Evolutionary conservation across 2,888 invertebrate species (phyloP), one percentile per base, ranked within the genome.

Genomic region (Nymphalis urticae): DNA sequence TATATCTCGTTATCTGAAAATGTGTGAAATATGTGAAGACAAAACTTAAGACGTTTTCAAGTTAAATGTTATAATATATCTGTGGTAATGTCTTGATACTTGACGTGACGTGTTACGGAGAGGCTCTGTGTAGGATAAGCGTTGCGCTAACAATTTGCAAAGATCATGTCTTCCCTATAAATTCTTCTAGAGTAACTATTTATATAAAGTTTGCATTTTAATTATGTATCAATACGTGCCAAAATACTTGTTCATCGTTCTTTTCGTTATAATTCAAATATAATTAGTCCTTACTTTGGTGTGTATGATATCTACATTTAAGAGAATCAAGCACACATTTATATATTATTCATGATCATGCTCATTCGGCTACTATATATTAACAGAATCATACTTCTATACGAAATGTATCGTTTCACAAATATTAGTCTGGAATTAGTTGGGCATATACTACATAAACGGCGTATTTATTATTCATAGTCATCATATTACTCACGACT

Each of bases 131-230:
- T 63, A 65, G 66, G 54, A 66, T 69, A 67, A 71, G 72, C 42
- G 56, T 69, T 70, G 64, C 79, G 81, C 79, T 80, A 82, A 82
- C 78, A 79, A 75, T 80, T 77, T 83, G 79, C 79, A 84, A 82
- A 84, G 84, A 87, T 85, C 86, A 86, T 83, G 89, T 90, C 89
- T 90, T 90, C 89, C 89, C 85, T 87, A 77, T 83, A 56, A 82
- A 85, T 79, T 80, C 78, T 80, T 79, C 79, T 81, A 82, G 75
- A 75, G 73, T 81, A 77, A 80, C 77, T 79, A 77, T 76, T 68
- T 68, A 75, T 77, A 76, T 77, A 78, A 76, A 66, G 70, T 76
- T 73, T 76, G 64, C 63, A 71, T 73, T 70, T 72, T 69, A 68
- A 74, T 71, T 56, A 60, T 27, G 60, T 60, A 63, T 70, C 59